phyloP scores from a whole-genome alignment of 2,888 invertebrate genomes.

The Melipona bicolor region DNA sequence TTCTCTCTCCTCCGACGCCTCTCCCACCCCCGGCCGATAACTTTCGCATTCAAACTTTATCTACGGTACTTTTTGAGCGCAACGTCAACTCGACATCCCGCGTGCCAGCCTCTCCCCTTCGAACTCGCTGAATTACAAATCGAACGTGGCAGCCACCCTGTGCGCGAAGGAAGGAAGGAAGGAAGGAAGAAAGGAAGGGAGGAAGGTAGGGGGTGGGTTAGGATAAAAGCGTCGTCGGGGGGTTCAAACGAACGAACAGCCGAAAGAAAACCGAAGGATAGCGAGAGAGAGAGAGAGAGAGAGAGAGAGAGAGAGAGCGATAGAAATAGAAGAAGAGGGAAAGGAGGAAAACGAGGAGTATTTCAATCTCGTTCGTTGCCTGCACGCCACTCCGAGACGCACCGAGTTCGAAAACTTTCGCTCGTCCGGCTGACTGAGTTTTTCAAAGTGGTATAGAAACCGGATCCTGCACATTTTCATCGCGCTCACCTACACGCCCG shows the following conservation, averaged over 20 bases:
- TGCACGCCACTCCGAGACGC: slow-evolving; percentile 33
- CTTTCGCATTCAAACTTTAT: slow-evolving; percentile 72
- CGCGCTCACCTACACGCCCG: slow-evolving; percentile 2
- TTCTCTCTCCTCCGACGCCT: not conserved
- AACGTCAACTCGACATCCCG: slow-evolving; percentile 58
- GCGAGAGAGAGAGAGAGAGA: not conserved
- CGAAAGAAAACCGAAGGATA: slow-evolving; percentile 13
- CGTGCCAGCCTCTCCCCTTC: slow-evolving; percentile 25
- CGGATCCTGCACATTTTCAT: slow-evolving; percentile 53
- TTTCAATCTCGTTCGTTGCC: slow-evolving; percentile 68
- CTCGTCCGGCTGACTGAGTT: slow-evolving; percentile 66
- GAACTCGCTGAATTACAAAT: slow-evolving; percentile 69
- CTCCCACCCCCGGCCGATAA: slow-evolving; percentile 32
- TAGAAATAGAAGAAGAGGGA: not conserved
- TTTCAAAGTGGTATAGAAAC: slow-evolving; percentile 63
- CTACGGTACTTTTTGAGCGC: slow-evolving; percentile 60
- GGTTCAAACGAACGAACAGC: slow-evolving; percentile 20
- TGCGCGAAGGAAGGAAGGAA: not conserved
- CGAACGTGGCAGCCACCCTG: slow-evolving; percentile 54
- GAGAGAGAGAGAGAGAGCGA: not conserved
- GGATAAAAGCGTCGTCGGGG: slow-evolving; percentile 51
- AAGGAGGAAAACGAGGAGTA: slow-evolving; percentile 46
- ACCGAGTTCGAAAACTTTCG: slow-evolving; percentile 67
- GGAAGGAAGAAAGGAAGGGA: not conserved
- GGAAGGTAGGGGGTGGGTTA: slow-evolving; percentile 5